Percentiles rank a stretch among this genome's conserved stretches.
Conservation (phyloP, 2,113 vertebrate species). For the Numida meleagris region DNA sequence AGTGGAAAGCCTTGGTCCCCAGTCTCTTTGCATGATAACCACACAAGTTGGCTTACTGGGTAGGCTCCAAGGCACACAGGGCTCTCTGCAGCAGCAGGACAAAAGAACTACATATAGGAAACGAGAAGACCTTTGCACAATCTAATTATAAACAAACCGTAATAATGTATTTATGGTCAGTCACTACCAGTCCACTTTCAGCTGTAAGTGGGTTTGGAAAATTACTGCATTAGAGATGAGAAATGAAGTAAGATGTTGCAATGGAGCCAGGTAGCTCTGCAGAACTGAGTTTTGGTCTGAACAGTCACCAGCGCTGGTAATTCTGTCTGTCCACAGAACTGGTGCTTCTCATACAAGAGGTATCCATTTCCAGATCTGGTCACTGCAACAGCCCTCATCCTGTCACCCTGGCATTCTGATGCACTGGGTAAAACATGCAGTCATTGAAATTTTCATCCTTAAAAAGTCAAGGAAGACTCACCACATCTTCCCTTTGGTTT, state of each 20-base stretch:
- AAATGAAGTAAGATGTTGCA: accelerated
- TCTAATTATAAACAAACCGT: not conserved
- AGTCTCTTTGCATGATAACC: accelerated
- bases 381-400: not conserved
- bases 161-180: not conserved
- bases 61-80: not conserved
- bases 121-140: not conserved
- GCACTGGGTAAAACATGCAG: not conserved
- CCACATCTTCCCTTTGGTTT: not conserved
- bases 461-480: not conserved
- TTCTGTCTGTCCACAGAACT: not conserved
- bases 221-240: not conserved
- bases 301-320: accelerated
- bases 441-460: not conserved
- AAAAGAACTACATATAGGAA: not conserved
- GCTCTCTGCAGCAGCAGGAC: not conserved
- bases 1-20: not conserved
- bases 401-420: not conserved
- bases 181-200: not conserved
- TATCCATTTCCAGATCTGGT: not conserved
- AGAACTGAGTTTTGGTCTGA: not conserved
- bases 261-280: not conserved
- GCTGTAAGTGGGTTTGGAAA: not conserved
- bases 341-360: not conserved
- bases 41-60: not conserved